A percentile compares a stretch with the other conserved stretches of the same genome.
Conservation (phyloP, 2,888 invertebrate genomes). For the Chrysomela aeneicollis region DNA sequence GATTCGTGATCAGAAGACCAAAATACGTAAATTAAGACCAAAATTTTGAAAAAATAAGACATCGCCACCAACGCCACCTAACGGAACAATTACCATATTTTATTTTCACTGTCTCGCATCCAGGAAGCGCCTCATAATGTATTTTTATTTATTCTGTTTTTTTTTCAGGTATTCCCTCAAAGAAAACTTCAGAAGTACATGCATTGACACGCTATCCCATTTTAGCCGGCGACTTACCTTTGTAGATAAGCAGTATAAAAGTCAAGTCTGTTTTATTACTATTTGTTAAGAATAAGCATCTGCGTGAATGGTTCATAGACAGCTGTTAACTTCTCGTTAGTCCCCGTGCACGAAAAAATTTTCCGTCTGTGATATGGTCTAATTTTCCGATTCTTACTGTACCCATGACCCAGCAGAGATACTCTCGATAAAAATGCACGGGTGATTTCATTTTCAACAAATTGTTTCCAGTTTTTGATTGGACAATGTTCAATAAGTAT, state of each 20-base stretch:
- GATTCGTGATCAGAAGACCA: too few species aligned
- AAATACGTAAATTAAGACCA: too few species aligned
- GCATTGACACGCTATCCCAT: slow-evolving; percentile 22
- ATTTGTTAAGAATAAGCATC: slow-evolving; percentile 37
- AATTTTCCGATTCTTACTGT: background rate
- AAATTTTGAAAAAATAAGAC: too few species aligned
- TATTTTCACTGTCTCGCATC: too few species aligned
- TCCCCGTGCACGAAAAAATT: slow-evolving; percentile 6
- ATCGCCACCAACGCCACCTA: too few species aligned
- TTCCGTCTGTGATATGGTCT: background rate
- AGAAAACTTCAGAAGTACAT: slow-evolving; percentile 28
- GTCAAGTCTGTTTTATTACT: slow-evolving; percentile 39
- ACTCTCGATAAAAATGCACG: background rate
- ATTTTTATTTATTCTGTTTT: too few species aligned
- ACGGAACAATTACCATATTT: too few species aligned
- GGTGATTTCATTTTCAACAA: background rate
- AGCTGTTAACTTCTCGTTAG: slow-evolving; percentile 7
- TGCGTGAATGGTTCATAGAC: slow-evolving; percentile 36
- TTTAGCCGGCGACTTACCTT: slow-evolving; percentile 34
- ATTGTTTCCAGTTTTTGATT: too few species aligned
- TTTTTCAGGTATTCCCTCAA: slow-evolving; percentile 38
- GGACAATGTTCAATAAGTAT: too few species aligned
- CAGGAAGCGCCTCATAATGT: too few species aligned
- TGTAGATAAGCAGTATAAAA: slow-evolving; percentile 49
- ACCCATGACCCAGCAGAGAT: too few species aligned